Percentiles rank a stretch among this genome's conserved stretches.
phyloP scores from a whole-genome alignment of 2,888 invertebrate genomes.

The Aelia acuminata region DNA sequence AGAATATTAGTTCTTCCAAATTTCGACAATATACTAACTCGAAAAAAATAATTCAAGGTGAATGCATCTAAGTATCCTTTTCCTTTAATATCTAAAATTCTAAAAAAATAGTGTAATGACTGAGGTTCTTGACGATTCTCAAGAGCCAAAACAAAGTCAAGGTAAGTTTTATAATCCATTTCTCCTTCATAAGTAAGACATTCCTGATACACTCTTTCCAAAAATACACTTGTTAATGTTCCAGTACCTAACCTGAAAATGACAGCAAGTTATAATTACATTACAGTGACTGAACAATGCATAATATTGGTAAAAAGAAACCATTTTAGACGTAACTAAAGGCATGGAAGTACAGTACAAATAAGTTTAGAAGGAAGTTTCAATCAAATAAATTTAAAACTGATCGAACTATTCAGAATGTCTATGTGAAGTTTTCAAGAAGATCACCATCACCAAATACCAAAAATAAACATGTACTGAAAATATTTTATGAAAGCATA shows the following conservation, averaged over 20 bases:
- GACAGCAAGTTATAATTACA: not conserved
- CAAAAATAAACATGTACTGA: too few relatives aligned
- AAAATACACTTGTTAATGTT: conserved; percentile 89
- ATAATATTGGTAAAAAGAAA: not conserved
- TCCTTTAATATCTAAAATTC: conserved; percentile 90
- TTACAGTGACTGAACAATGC: not conserved
- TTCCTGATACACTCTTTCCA: conserved; percentile 94
- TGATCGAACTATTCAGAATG: too few relatives aligned
- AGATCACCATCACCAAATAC: too few relatives aligned
- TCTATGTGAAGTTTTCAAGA: too few relatives aligned
- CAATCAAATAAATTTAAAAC: too few relatives aligned
- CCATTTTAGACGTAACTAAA: too few relatives aligned
- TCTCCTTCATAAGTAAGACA: conserved; percentile 95
- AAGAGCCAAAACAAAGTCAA: conserved; percentile 93
- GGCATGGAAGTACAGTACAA: too few relatives aligned
- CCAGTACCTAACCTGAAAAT: conserved; percentile 85
- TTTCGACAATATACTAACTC: conserved; percentile 72
- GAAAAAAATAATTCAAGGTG: conserved; percentile 92
- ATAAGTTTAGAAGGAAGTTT: too few relatives aligned
- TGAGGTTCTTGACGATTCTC: conserved; percentile 94
- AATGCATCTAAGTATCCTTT: conserved; percentile 91
- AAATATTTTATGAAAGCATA: too few relatives aligned
- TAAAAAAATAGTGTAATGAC: conserved; percentile 90
- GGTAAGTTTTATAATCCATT: conserved; percentile 97
- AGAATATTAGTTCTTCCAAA: not conserved